Evolutionary conservation across 1,140 invertebrate genomes (phyloP), one percentile per base, ranked within the genome.

Genomic region (Monochamus saltuarius): DNA sequence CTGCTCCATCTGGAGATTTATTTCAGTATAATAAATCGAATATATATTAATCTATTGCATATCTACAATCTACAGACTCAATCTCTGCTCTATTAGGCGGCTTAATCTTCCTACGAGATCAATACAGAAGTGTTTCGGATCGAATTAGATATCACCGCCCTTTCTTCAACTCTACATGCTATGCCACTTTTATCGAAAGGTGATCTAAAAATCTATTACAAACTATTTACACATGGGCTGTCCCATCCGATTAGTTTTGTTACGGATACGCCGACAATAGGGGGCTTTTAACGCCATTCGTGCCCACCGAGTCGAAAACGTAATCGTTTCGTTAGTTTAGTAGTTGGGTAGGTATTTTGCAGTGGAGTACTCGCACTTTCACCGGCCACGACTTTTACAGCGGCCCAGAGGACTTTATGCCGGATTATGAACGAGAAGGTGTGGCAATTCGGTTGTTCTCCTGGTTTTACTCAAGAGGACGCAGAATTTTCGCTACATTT

Each of bases 211-310:
- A 42, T 64, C 55, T 54, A 64, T 67, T 61, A 67, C 58, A 42
- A 49, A 55, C 52, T 66, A 66, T 66, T 66, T 66, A 63, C 61
- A 67, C 65, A 61, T 59, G 62, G 65, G 37, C 62, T 64, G 65
- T 67, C 65, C 36, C 57, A 59, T 59, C 36, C 65, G 65, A 67
- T 67, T 67, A 67, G 62, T 58, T 67, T 67, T 67, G 62, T 64
- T 67, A 64, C 61, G 65, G 65, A 67, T 67, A 67, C 47, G 51
- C 36, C 65, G 59, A 67, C 65, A 64, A 67, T 64, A 40, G 57
- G 59, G 42, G 51, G 61, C 56, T 60, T 58, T 61, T 65, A 55
- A 61, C 46, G 51, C 59, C 43, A 53, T 63, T 63, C 56, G 46
- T 40, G 51, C 39, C 16, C 54, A 45, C 37, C 46, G 46, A 53